A percentile compares a stretch with the other conserved stretches of the same genome.
Evolutionary conservation across 2,888 invertebrate species (phyloP).

Genomic region (Xanthia icteritia): DNA sequence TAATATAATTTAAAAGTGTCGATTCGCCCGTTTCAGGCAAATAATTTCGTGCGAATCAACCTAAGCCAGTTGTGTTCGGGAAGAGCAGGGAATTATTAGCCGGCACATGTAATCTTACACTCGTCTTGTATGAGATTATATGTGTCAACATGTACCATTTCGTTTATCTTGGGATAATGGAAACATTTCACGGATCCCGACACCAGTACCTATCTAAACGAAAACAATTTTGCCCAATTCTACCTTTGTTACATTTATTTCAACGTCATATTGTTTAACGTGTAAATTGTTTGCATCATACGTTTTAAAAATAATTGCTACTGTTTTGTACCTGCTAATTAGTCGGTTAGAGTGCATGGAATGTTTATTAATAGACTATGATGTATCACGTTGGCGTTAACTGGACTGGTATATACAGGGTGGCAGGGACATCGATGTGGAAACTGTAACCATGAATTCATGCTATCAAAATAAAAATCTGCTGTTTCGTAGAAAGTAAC

Average conservation of each 20-base stretch:
- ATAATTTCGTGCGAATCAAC: too few species aligned
- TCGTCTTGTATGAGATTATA: conserved; percentile 84
- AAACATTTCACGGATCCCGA: conserved; percentile 73
- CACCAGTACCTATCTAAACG: conserved; percentile 64
- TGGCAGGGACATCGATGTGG: too few species aligned
- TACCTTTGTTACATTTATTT: conserved; percentile 67
- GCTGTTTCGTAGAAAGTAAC: too few species aligned
- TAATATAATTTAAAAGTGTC: too few species aligned
- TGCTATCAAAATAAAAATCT: too few species aligned
- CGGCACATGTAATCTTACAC: conserved; percentile 84
- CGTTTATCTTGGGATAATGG: conserved; percentile 84
- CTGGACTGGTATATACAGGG: neutral
- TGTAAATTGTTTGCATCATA: conserved; percentile 60
- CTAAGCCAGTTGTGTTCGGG: conserved; percentile 45
- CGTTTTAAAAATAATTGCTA: conserved; percentile 58
- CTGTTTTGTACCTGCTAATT: conserved; percentile 53
- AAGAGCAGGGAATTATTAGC: conserved; percentile 72
- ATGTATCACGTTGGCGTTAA: neutral
- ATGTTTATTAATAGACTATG: conserved; percentile 30
- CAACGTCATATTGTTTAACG: conserved; percentile 60
- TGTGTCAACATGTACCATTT: conserved; percentile 80
- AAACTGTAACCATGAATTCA: too few species aligned
- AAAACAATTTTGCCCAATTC: conserved; percentile 75
- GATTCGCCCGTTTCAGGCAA: too few species aligned
- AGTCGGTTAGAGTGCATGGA: conserved; percentile 47